Evolutionary conservation across 2,888 invertebrate genomes (phyloP).

Genomic region (Drosophila greeni): DNA sequence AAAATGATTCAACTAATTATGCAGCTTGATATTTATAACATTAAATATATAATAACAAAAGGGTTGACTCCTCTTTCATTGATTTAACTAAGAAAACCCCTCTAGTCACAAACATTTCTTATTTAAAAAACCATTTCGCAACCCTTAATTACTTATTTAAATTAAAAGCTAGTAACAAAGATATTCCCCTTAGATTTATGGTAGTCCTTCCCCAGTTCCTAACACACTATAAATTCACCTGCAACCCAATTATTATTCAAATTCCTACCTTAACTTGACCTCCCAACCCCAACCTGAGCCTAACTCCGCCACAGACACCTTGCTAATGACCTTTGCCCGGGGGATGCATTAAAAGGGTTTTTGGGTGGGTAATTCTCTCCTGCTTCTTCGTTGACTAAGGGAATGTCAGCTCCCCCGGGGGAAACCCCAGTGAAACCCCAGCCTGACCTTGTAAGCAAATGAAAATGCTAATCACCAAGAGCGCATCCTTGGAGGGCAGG

Average conservation of each 20-base stretch:
- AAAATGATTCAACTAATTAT: too few relatives aligned
- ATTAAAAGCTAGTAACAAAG: background rate
- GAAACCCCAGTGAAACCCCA: conserved; percentile 25
- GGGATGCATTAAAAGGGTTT: conserved; percentile 29
- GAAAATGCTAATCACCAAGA: conserved; percentile 49
- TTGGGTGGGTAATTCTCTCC: background rate
- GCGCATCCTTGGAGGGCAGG: conserved; percentile 52
- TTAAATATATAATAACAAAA: too few relatives aligned
- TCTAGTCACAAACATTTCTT: too few relatives aligned
- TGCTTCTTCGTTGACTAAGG: background rate
- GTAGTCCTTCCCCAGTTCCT: background rate
- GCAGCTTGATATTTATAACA: too few relatives aligned
- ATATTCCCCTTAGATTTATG: conserved; percentile 10
- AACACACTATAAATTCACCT: background rate
- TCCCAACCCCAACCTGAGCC: conserved; percentile 5
- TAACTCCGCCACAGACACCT: conserved; percentile 15
- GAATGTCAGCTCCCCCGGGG: conserved; percentile 60
- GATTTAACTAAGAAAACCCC: background rate
- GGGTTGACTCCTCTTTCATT: too few relatives aligned
- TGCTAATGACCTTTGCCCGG: conserved; percentile 20
- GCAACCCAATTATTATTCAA: conserved; percentile 5
- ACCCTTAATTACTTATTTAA: background rate
- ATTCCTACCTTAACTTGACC: conserved; percentile 21
- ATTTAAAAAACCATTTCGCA: background rate
- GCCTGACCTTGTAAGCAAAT: conserved; percentile 60